Base-by-base conservation (phyloP, 2,113 vertebrate species). In the Philantomba maxwellii region DNA sequence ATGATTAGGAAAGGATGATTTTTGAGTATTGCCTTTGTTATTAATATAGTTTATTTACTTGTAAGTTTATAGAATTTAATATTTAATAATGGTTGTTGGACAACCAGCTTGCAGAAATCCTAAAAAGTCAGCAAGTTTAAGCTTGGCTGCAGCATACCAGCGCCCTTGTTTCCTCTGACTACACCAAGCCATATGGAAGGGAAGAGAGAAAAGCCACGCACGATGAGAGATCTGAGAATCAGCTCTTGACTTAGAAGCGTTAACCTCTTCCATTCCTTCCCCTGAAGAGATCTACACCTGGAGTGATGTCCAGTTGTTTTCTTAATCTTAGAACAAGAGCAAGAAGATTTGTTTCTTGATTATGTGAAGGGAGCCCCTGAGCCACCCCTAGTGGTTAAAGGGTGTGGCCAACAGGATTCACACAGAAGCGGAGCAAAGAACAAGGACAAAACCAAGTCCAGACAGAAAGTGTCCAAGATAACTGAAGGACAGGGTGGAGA, bases 11-110 rank as follows among this genome's bases (percentile, higher is more conserved):
- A 87, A 36, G 90, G 39, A 73, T 64, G 6, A 49, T 36, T 77
- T 97, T 58, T 80, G 33, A 91, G 75, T 84, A 88, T 80, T 60
- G 43, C 57, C 26, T 95, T 87, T 87, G 58, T 73, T 92, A 95
- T 87, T 89, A 86, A 57, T 62, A 45, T 87, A 33, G 81, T 60
- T 87, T 80, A 78, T 87, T 93, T 83, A 75, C 64, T 89, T 92
- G 14, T 47, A 92, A 47, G 23, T 88, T 92, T 57, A 57, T 73
- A 60, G 70, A 83, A 51, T 53, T 92, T 89, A 60, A 58, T 86
- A 60, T 90, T 93, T 93, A 93, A 57, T 80, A 84, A 88, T 55
- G 60, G 25, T 39, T 81, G 13, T 77, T 89, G 26, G 91, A 85
- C 26, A 89, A 49, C 21, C 23, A 81, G 17, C 62, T 89, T 87